Evolutionary conservation across 2,113 vertebrate species (phyloP), one percentile per base, ranked within the genome.

Genomic region (Montifringilla adamsi): DNA sequence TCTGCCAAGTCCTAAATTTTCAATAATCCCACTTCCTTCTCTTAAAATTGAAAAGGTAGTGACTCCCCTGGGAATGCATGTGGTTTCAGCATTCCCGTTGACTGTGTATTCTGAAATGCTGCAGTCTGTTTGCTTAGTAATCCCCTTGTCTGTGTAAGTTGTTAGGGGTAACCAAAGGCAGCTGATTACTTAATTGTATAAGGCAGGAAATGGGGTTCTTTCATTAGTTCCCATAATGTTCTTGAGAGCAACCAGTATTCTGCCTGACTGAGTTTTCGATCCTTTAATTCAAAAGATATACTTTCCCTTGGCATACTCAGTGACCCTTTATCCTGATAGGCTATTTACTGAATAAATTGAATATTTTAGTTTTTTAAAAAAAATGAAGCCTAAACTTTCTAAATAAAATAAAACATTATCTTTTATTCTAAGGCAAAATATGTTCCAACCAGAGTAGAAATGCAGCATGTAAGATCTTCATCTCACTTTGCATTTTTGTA

Each of bases 131-230:
- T 97, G 97, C 97, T 97, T 96, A 97, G 97, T 97, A 97, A 97
- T 98, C 97, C 96, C 94, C 95, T 97, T 79, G 95, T 94, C 97
- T 97, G 92, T 95, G 95, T 93, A 97, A 98, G 98, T 98, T 98
- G 98, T 98, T 98, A 98, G 95, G 98, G 98, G 98, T 97, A 98
- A 98, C 98, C 97, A 89, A 97, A 97, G 97, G 97, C 98, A 98
- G 97, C 98, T 97, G 97, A 98, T 98, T 98, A 93, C 98, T 98
- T 97, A 97, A 97, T 98, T 97, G 97, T 96, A 91, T 96, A 97
- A 97, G 94, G 97, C 97, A 92, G 96, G 97, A 98, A 98, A 97
- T 96, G 96, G 84, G 95, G 95, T 97, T 97, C 96, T 98, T 98
- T 98, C 96, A 95, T 98, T 97, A 97, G 97, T 97, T 98, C 95